Conservation (phyloP, 2,113 vertebrate species). For the Conger conger region DNA sequence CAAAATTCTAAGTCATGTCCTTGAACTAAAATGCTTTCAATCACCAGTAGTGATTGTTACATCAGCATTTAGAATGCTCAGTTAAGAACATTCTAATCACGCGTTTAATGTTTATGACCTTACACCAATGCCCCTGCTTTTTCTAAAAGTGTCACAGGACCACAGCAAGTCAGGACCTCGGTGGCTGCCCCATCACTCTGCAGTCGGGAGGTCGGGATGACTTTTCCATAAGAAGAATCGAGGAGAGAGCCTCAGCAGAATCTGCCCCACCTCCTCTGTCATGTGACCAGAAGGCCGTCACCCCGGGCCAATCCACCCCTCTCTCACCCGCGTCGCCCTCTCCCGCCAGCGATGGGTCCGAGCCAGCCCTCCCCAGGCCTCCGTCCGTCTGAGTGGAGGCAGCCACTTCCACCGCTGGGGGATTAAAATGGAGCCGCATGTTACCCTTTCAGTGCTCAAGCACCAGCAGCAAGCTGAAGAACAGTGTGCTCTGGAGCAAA, state of each 20-base stretch:
- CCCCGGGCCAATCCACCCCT: background rate
- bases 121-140: too few species aligned
- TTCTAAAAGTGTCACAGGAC: too few species aligned
- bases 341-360: slow-evolving; percentile 28
- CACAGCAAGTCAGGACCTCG: too few species aligned
- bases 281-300: background rate
- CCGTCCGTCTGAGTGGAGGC: slow-evolving; percentile 31
- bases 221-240: background rate
- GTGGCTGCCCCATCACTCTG: too few species aligned
- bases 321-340: slow-evolving; percentile 50
- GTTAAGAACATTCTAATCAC: too few species aligned
- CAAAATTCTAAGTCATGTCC: too few species aligned
- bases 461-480: background rate
- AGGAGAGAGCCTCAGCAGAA: background rate
- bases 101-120: too few species aligned
- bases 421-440: background rate
- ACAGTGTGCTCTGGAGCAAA: background rate
- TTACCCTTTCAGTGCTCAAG: background rate
- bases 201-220: too few species aligned
- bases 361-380: slow-evolving; percentile 27
- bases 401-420: slow-evolving; percentile 42
- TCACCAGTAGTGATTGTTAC: too few species aligned
- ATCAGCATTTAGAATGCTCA: too few species aligned
- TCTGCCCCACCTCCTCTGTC: background rate
- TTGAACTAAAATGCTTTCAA: too few species aligned